phyloP scores from a whole-genome alignment of 2,888 invertebrate genomes.

The Hylaea fasciaria region DNA sequence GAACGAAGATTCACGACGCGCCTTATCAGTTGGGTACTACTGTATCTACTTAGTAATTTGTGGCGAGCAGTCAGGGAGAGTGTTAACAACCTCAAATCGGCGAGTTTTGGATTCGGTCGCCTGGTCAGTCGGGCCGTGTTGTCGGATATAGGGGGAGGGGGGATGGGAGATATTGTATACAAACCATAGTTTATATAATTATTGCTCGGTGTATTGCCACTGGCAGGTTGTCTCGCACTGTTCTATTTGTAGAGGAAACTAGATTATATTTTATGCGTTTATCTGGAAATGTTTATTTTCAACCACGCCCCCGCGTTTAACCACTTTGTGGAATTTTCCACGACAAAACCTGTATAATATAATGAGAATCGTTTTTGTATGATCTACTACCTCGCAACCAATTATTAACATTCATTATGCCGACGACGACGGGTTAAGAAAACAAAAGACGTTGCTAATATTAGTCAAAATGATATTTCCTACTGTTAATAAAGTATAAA shows the following conservation, averaged over 20 bases:
- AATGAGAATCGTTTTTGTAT: too few species aligned
- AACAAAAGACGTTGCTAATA: too few species aligned
- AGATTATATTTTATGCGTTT: conserved; percentile 1
- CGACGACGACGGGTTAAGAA: too few species aligned
- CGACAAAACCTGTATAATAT: not conserved
- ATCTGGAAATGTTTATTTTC: not conserved
- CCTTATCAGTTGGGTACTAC: too few species aligned
- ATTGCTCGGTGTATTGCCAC: conserved; percentile 8
- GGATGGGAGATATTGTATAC: conserved; percentile 6
- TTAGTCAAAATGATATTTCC: too few species aligned
- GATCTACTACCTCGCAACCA: too few species aligned
- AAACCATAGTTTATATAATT: conserved; percentile 16
- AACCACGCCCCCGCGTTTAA: not conserved
- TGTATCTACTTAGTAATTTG: too few species aligned
- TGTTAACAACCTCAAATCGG: too few species aligned
- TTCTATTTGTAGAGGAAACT: not conserved
- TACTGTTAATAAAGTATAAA: not conserved
- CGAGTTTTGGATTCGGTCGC: too few species aligned
- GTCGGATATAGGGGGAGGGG: not conserved
- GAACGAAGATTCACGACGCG: too few species aligned
- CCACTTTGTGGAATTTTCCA: not conserved
- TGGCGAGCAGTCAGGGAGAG: too few species aligned
- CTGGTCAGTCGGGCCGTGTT: not conserved
- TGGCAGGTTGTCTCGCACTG: not conserved
- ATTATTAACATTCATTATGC: too few species aligned